A percentile compares a stretch with the other conserved stretches of the same genome.
These are phyloP conservation scores for Stratiolaelaps scimitus DNA, from an alignment of 1,140 invertebrate genomes.

Conservation along the genomic window DNA sequence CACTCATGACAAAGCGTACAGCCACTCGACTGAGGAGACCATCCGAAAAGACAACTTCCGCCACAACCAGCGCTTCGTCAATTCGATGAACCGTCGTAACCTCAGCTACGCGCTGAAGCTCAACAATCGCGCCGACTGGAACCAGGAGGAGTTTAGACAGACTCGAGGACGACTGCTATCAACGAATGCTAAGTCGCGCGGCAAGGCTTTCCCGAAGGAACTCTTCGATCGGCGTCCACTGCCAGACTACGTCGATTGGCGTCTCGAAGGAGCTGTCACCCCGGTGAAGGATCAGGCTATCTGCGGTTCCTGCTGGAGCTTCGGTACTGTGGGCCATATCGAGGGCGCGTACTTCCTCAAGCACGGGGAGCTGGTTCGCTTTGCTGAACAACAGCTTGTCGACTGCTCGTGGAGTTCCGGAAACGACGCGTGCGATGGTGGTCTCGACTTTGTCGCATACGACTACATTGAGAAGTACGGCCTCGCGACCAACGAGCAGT, in stretches of 20 bases:
- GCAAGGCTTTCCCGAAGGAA: conserved; percentile 53
- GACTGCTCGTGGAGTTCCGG: conserved; percentile 93
- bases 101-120: conserved; percentile 59
- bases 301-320: conserved; percentile 93
- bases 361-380: conserved; percentile 60
- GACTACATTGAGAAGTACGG: conserved; percentile 74
- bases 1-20: conserved; percentile 59
- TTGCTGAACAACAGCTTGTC: conserved; percentile 60
- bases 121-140: conserved; percentile 78
- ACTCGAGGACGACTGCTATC: conserved; percentile 58
- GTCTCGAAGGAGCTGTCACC: conserved; percentile 68
- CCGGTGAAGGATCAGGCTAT: conserved; percentile 62
- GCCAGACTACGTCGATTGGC: conserved; percentile 70
- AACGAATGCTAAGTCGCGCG: conserved; percentile 54
- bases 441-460: conserved; percentile 74
- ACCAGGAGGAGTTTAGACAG: conserved; percentile 60
- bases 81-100: conserved; percentile 66
- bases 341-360: conserved; percentile 73
- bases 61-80: conserved; percentile 70
- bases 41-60: conserved; percentile 64
- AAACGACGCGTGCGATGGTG: conserved; percentile 93
- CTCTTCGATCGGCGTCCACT: conserved; percentile 42
- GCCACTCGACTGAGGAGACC: conserved; percentile 51
- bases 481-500: conserved; percentile 72
- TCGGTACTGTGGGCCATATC: conserved; percentile 80